These are phyloP conservation scores for Cassiopea xamachana DNA, from an alignment of 30 jellyfish, hydroid and myxozoan species.

Conservation along the genomic window DNA sequence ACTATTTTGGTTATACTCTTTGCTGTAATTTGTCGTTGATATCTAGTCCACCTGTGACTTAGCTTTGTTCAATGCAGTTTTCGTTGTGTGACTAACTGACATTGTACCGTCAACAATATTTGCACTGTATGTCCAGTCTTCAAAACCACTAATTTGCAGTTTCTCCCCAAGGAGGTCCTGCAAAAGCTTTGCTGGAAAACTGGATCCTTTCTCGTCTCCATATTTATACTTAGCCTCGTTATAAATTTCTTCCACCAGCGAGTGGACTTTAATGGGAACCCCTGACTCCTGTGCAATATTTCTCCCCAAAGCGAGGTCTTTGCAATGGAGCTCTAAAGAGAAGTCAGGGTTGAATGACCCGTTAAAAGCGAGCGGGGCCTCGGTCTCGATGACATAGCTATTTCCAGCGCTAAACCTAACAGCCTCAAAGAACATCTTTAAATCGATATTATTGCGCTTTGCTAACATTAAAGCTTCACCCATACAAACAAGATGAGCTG, in stretches of 20 bases:
- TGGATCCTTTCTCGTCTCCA: conserved; percentile 64
- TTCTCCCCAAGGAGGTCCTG: conserved; percentile 62
- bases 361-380: conserved; percentile 66
- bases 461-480: conserved; percentile 74
- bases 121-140: conserved; percentile 67
- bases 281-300: conserved; percentile 64
- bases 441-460: conserved; percentile 60
- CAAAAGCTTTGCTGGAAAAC: conserved; percentile 68
- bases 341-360: conserved; percentile 70
- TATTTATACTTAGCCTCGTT: conserved; percentile 57
- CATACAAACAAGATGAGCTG: conserved; percentile 51
- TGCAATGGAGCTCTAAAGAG: conserved; percentile 71
- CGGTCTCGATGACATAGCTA: conserved; percentile 73
- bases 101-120: conserved; percentile 52
- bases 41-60: neutral
- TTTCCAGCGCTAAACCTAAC: conserved; percentile 65
- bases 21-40: neutral
- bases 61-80: neutral
- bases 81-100: conserved; percentile 66
- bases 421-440: conserved; percentile 64
- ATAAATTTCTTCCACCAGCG: conserved; percentile 63
- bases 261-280: conserved; percentile 54
- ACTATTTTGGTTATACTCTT: neutral
- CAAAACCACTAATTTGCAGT: conserved; percentile 54
- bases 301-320: conserved; percentile 69